Conservation (phyloP, 2,888 invertebrate genomes). For the Danaus chrysippus region DNA sequence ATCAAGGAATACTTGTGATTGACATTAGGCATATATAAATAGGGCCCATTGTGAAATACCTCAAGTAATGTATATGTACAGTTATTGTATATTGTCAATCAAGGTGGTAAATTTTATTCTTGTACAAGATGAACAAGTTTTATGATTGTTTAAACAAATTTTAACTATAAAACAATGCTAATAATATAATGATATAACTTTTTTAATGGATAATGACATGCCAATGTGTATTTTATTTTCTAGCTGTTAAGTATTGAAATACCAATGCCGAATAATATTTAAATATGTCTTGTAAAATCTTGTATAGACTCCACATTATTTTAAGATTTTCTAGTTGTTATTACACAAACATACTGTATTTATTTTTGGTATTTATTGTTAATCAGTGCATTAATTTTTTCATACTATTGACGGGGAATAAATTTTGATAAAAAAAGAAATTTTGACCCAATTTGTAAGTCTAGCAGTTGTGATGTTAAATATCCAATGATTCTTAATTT, state of each 20-base stretch:
- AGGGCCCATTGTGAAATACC: constrained; percentile 17
- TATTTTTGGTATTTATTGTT: constrained; percentile 1
- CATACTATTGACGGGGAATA: neutral
- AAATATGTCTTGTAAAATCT: neutral
- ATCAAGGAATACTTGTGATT: constrained; percentile 5
- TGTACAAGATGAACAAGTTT: constrained; percentile 9
- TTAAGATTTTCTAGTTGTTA: neutral
- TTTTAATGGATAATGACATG: constrained; percentile 5
- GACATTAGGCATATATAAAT: neutral
- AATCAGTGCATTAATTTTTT: neutral
- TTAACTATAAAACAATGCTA: constrained; percentile 3
- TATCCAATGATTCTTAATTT: no score
- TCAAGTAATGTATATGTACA: constrained; percentile 14
- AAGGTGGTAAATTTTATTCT: constrained; percentile 12
- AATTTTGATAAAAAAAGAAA: neutral
- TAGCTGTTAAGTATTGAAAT: constrained; percentile 5
- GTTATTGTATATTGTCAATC: constrained; percentile 10
- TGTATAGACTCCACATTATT: constrained; percentile 1
- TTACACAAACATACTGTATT: neutral
- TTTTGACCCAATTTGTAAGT: no score
- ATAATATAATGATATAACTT: neutral
- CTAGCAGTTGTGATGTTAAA: no score
- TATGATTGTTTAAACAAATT: constrained; percentile 1
- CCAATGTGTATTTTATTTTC: constrained; percentile 4
- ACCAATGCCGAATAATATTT: constrained; percentile 7